Conservation (phyloP, 2,113 vertebrate species). For the Neogale vison region DNA sequence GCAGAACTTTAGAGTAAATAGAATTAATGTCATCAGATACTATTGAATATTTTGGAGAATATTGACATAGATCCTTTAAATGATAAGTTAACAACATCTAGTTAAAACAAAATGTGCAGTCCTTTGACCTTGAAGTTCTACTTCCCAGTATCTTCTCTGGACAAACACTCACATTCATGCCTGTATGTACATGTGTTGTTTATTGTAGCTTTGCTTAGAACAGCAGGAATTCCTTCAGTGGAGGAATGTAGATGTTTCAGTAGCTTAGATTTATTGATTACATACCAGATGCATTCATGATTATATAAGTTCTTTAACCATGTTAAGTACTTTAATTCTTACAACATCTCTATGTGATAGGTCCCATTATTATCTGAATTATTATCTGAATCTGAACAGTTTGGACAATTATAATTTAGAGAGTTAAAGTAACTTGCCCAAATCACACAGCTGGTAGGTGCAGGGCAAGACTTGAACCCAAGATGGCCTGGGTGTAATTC, state of each 20-base stretch:
- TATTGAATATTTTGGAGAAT: no score
- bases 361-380: background rate
- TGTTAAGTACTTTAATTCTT: background rate
- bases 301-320: background rate
- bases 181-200: background rate
- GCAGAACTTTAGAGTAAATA: background rate
- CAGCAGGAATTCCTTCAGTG: background rate
- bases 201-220: background rate
- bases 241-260: background rate
- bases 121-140: background rate
- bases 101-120: background rate
- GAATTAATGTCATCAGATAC: background rate
- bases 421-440: background rate
- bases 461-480: background rate
- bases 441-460: background rate
- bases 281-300: background rate
- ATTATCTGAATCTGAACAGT: no score
- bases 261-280: background rate
- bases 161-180: background rate
- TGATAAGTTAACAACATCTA: background rate
- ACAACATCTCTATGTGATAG: background rate
- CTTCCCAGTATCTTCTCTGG: background rate
- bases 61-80: background rate
- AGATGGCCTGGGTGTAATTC: background rate
- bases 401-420: background rate